Conservation (phyloP, 2,797 vertebrate genomes). For the Poeciliopsis paucimaculata region DNA sequence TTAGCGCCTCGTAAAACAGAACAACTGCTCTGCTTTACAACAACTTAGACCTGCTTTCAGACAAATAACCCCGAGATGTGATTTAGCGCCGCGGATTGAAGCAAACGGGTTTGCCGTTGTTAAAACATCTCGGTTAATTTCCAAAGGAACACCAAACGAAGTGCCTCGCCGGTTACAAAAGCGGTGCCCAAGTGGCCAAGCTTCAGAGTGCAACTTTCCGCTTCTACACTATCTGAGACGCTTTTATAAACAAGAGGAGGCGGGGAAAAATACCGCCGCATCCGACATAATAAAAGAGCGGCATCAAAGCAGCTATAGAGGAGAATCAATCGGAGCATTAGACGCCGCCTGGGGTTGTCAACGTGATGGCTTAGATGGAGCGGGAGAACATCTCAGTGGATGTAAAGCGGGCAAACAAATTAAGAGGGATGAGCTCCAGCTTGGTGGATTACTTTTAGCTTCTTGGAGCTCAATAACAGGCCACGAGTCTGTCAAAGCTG, state of each 20-base stretch:
- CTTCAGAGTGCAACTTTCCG: conserved; percentile 63
- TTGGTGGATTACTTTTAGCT: conserved; percentile 77
- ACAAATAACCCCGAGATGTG: conserved; percentile 57
- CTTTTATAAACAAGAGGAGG: conserved; percentile 65
- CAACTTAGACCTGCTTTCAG: conserved; percentile 67
- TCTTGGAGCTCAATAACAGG: conserved; percentile 54
- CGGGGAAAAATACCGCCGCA: conserved; percentile 35
- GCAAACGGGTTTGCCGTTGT: conserved; percentile 13
- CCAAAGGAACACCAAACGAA: background rate
- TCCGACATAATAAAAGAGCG: conserved; percentile 61
- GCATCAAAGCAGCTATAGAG: conserved; percentile 65
- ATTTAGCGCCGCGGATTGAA: conserved; percentile 31
- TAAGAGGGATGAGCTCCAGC: conserved; percentile 76
- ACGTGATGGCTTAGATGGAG: conserved; percentile 78
- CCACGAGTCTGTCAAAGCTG: conserved; percentile 50
- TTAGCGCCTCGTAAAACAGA: conserved; percentile 80
- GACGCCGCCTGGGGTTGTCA: conserved; percentile 75
- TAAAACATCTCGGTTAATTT: conserved; percentile 1
- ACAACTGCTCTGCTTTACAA: conserved; percentile 70
- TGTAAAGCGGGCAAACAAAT: conserved; percentile 75
- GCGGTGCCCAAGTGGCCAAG: conserved; percentile 65
- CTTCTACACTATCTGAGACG: conserved; percentile 34
- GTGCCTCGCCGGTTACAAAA: conserved; percentile 38
- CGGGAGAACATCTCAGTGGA: conserved; percentile 73
- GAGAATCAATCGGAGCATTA: conserved; percentile 71